Evolutionary conservation across 1,140 invertebrate genomes (phyloP), one percentile per base, ranked within the genome.

Genomic region (Formica exsecta): DNA sequence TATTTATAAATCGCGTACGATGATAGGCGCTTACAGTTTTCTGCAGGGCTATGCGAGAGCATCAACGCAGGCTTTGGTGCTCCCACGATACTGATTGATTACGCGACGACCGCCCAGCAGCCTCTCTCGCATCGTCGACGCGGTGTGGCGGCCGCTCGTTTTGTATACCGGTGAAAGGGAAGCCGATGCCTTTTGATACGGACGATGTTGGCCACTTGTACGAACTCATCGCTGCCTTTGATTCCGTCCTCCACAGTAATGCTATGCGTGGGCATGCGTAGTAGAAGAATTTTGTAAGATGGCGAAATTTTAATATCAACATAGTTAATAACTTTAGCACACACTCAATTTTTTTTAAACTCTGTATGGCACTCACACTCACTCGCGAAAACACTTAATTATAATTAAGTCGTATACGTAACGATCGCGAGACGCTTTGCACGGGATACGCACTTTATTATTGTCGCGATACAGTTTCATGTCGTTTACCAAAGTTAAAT

Each of bases 71-170:
- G 88, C 91, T 89, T 90, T 87, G 81, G 74, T 76, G 87, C 92
- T 93, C 86, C 88, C 89, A 91, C 91, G 89, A 91, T 93, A 90
- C 91, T 93, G 93, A 93, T 93, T 93, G 92, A 93, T 93, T 93
- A 93, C 90, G 92, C 87, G 83, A 65, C 87, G 90, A 87, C 88
- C 87, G 89, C 92, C 65, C 65, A 66, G 65, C 65, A 86, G 73
- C 87, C 71, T 89, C 61, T 91, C 65, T 64, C 76, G 59, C 65
- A 86, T 75, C 87, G 85, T 89, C 65, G 85, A 79, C 71, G 86
- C 84, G 29, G 66, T 71, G 87, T 86, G 79, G 85, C 71, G 59
- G 66, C 73, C 54, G 73, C 75, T 79, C 86, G 86, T 90, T 90
- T 90, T 89, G 88, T 89, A 22, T 64, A 48, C 64, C 61, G 59